phyloP scores from a whole-genome alignment of 2,888 invertebrate genomes.

The Periphyllus acericola region DNA sequence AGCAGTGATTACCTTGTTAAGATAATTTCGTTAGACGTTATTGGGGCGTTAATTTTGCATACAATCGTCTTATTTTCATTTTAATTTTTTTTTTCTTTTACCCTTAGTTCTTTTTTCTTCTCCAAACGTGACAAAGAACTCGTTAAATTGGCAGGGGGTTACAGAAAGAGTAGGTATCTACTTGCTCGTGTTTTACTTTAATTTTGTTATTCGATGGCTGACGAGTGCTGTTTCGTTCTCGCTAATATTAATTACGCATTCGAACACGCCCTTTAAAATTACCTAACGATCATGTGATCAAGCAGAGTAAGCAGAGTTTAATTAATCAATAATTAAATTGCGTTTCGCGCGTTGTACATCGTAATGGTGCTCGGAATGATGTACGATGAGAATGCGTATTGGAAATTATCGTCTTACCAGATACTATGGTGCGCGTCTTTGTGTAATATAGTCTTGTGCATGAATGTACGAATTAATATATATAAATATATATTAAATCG shows the following conservation, averaged over 20 bases:
- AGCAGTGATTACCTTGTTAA: conserved; percentile 59
- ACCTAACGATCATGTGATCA: not conserved
- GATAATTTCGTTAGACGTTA: conserved; percentile 55
- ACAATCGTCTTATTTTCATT: conserved; percentile 44
- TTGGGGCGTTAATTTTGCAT: conserved; percentile 45
- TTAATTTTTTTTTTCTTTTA: not conserved
- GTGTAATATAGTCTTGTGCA: not conserved
- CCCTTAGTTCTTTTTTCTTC: not conserved
- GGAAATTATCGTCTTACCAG: conserved; percentile 3
- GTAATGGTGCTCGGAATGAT: not conserved
- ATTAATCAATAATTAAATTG: conserved; percentile 49
- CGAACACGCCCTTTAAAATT: not conserved
- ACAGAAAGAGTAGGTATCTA: not conserved
- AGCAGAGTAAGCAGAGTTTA: conserved; percentile 19
- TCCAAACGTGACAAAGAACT: not conserved
- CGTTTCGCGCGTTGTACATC: not conserved
- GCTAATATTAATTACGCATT: conserved; percentile 39
- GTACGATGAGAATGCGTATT: not conserved
- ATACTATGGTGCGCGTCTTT: not conserved
- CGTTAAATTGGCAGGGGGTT: not conserved
- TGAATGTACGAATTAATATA: not conserved
- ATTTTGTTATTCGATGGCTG: conserved; percentile 22
- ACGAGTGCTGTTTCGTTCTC: conserved; percentile 6
- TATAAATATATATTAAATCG: not conserved
- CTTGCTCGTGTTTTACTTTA: conserved; percentile 14